These are phyloP conservation scores for Nannobrachium achirus DNA, from an alignment of 2,113 vertebrate genomes.

Conservation along the genomic window DNA sequence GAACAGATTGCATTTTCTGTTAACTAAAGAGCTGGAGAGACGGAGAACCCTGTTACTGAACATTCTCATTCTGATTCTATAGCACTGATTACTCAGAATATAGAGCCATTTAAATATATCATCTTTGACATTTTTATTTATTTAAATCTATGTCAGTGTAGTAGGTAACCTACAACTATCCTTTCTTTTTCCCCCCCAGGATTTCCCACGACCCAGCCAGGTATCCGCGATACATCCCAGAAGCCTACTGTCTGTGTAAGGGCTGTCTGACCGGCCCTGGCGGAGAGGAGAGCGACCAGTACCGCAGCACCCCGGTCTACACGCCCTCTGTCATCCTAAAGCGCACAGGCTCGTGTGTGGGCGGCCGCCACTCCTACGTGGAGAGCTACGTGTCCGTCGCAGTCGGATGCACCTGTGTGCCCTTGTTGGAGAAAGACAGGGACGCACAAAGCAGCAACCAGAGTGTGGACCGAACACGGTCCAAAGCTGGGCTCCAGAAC, in stretches of 20 bases:
- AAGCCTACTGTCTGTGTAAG: conserved; percentile 94
- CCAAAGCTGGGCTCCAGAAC: conserved; percentile 53
- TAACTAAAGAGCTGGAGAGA: too few relatives aligned
- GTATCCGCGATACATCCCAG: conserved; percentile 90
- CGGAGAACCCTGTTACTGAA: too few relatives aligned
- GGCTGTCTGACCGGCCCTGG: conserved; percentile 86
- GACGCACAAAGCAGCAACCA: conserved; percentile 73
- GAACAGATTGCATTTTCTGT: too few relatives aligned
- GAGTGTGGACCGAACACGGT: conserved; percentile 75
- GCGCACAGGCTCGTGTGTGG: conserved; percentile 81
- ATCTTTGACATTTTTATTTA: too few relatives aligned
- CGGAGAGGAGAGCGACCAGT: conserved; percentile 82
- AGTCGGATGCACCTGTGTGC: conserved; percentile 94
- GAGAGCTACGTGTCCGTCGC: conserved; percentile 90
- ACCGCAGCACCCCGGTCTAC: conserved; percentile 88
- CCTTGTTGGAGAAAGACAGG: conserved; percentile 70
- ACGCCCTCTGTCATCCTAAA: conserved; percentile 88
- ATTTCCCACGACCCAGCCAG: conserved; percentile 86
- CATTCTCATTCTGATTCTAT: too few relatives aligned
- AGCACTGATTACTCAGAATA: too few relatives aligned
- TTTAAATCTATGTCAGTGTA: neutral
- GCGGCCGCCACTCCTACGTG: conserved; percentile 85
- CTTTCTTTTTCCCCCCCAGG: conserved; percentile 77
- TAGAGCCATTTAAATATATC: too few relatives aligned
- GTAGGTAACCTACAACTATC: too few relatives aligned